Evolutionary conservation across 2,888 invertebrate species (phyloP).

Genomic region (Drosophila yooni): DNA sequence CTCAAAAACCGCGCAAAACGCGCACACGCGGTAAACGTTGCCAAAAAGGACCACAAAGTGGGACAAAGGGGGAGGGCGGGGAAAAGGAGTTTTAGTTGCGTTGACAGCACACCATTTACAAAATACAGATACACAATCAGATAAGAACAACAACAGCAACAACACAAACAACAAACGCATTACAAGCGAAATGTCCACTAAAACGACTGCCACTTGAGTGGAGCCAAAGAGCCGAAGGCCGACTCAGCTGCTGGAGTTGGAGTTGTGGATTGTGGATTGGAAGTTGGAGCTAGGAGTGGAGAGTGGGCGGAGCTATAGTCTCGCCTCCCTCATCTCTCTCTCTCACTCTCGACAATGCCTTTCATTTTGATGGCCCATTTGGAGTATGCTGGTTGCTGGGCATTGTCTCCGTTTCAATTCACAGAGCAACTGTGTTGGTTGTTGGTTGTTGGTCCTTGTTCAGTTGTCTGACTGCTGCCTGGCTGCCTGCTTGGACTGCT

Average conservation of each 20-base stretch:
- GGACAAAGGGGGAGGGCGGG: background rate
- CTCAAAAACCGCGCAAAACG: constrained; percentile 71
- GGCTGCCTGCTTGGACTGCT: constrained; percentile 11
- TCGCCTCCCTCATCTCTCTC: background rate
- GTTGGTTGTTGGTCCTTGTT: constrained; percentile 21
- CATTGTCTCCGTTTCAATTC: constrained; percentile 53
- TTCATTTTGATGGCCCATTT: constrained; percentile 29
- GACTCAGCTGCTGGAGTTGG: background rate
- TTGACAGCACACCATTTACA: constrained; percentile 58
- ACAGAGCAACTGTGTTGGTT: constrained; percentile 14
- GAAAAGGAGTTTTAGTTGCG: constrained; percentile 48
- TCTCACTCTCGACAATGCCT: background rate
- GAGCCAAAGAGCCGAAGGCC: constrained; percentile 24
- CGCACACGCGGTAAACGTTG: constrained; percentile 70
- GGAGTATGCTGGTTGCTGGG: constrained; percentile 33
- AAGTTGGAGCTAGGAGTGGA: background rate
- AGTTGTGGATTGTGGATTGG: background rate
- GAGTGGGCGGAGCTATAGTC: background rate
- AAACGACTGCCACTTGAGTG: constrained; percentile 53
- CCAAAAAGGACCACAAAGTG: constrained; percentile 52
- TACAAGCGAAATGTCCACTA: constrained; percentile 76
- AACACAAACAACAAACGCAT: constrained; percentile 51
- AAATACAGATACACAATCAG: constrained; percentile 67
- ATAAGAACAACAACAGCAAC: constrained; percentile 61
- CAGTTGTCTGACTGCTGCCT: constrained; percentile 46